phyloP scores from a whole-genome alignment of 2,797 vertebrate genomes.

The Cryptoprocta ferox region DNA sequence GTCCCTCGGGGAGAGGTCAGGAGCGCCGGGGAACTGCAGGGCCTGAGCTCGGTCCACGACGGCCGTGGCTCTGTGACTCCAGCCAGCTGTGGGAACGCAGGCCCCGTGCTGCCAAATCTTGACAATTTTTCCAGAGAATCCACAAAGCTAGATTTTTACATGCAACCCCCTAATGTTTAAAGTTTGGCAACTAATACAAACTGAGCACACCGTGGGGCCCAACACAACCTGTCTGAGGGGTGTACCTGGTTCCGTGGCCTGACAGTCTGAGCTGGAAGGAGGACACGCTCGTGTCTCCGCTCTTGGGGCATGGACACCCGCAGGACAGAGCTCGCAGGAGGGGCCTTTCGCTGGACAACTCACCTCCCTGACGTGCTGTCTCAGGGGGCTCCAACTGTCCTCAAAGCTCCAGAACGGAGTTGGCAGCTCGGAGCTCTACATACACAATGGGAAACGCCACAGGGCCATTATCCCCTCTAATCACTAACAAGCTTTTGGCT shows the following conservation, averaged over 20 bases:
- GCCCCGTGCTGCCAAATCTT: not conserved
- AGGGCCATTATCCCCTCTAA: not conserved
- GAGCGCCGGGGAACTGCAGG: not conserved
- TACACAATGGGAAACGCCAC: not conserved
- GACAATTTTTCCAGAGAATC: not conserved
- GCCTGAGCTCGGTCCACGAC: rapidly evolving
- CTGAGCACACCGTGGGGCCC: not conserved
- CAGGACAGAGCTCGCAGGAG: not conserved
- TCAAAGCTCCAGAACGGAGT: not conserved
- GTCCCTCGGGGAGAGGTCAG: not conserved
- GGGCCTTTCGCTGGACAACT: not conserved
- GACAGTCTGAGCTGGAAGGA: not conserved
- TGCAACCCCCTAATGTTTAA: not conserved
- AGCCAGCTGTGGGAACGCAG: not conserved
- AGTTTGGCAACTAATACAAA: not conserved
- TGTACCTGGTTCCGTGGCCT: not conserved
- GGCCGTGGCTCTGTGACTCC: not conserved
- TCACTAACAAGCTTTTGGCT: slow-evolving; percentile 58
- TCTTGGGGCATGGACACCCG: not conserved
- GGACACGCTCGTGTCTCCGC: not conserved
- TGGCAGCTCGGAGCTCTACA: not conserved
- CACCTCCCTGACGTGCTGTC: not conserved
- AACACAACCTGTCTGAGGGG: not conserved
- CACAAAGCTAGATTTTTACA: slow-evolving; percentile 1
- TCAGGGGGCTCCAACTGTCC: not conserved